These are phyloP conservation scores for Halictus ligatus DNA, from an alignment of 2,888 invertebrate genomes.

Conservation along the genomic window DNA sequence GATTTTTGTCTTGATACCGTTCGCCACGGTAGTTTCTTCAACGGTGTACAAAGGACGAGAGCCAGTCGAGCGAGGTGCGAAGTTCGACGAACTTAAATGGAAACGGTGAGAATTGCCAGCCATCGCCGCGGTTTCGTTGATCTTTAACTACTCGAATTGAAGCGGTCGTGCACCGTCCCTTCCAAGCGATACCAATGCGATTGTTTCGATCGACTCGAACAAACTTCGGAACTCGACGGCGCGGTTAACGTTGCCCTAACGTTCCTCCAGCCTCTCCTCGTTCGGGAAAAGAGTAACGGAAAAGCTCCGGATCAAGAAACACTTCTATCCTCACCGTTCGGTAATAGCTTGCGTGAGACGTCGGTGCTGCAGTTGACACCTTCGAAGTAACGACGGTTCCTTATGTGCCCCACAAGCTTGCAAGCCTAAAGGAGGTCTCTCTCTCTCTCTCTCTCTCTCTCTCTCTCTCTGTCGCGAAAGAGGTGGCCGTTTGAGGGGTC, in stretches of 20 bases:
- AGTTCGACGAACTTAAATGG: slow-evolving; percentile 59
- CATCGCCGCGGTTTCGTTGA: slow-evolving; percentile 1
- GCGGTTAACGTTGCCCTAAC: no score
- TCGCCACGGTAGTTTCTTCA: slow-evolving; percentile 55
- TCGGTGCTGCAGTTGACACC: slow-evolving; percentile 76
- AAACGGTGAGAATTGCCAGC: slow-evolving; percentile 24
- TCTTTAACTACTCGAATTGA: slow-evolving; percentile 17
- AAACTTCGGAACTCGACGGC: neutral
- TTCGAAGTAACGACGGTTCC: slow-evolving; percentile 70
- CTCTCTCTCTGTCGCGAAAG: slow-evolving; percentile 36
- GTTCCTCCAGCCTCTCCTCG: no score
- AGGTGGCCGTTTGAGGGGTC: slow-evolving; percentile 37
- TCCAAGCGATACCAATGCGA: neutral
- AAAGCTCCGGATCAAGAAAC: neutral
- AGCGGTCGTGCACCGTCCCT: neutral
- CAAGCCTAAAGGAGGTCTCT: slow-evolving; percentile 12
- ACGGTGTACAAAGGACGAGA: slow-evolving; percentile 31
- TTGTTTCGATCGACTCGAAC: neutral
- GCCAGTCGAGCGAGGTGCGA: neutral
- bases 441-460: no score
- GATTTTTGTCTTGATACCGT: slow-evolving; percentile 73
- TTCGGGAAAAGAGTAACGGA: no score
- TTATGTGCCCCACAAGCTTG: slow-evolving; percentile 56
- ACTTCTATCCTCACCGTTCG: neutral
- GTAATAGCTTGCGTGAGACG: slow-evolving; percentile 14